These are phyloP conservation scores for Cydia amplana DNA, from an alignment of 1,140 invertebrate genomes.

Conservation along the genomic window DNA sequence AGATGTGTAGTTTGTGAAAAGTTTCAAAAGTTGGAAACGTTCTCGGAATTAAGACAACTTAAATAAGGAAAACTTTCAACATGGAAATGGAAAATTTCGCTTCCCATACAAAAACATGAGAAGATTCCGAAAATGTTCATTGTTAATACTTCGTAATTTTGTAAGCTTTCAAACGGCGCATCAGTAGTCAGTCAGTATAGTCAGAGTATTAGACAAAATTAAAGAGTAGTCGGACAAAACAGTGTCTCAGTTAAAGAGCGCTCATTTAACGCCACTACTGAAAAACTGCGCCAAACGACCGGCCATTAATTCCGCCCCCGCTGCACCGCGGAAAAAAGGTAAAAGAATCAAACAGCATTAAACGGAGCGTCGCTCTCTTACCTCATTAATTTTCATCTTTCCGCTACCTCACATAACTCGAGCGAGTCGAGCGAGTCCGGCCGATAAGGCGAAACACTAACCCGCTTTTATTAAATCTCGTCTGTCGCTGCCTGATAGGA, in stretches of 20 bases:
- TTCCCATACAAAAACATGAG: too few species aligned
- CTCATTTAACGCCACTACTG: slow-evolving; percentile 19
- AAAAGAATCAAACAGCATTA: slow-evolving; percentile 53
- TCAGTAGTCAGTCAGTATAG: background rate
- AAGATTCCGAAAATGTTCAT: too few species aligned
- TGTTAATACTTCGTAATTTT: too few species aligned
- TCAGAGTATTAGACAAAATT: slow-evolving; percentile 8
- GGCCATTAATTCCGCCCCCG: slow-evolving; percentile 41
- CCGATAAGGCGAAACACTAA: slow-evolving; percentile 62
- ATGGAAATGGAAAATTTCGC: too few species aligned
- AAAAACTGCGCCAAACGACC: slow-evolving; percentile 39
- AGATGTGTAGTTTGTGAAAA: too few species aligned
- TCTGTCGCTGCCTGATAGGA: slow-evolving; percentile 74
- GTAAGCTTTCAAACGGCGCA: too few species aligned
- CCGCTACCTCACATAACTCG: slow-evolving; percentile 73
- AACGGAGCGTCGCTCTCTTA: slow-evolving; percentile 58
- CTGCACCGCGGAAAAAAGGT: slow-evolving; percentile 44
- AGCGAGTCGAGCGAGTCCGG: slow-evolving; percentile 67
- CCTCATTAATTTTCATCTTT: slow-evolving; percentile 78
- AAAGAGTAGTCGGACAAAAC: slow-evolving; percentile 21
- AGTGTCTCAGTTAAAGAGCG: slow-evolving; percentile 28
- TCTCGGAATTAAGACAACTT: too few species aligned
- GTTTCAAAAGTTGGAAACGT: too few species aligned
- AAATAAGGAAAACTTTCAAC: too few species aligned
- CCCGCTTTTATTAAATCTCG: slow-evolving; percentile 71